Percentiles rank a stretch among this genome's conserved stretches.
Conservation (phyloP, 2,888 invertebrate genomes). For the Phyto melanocephala region DNA sequence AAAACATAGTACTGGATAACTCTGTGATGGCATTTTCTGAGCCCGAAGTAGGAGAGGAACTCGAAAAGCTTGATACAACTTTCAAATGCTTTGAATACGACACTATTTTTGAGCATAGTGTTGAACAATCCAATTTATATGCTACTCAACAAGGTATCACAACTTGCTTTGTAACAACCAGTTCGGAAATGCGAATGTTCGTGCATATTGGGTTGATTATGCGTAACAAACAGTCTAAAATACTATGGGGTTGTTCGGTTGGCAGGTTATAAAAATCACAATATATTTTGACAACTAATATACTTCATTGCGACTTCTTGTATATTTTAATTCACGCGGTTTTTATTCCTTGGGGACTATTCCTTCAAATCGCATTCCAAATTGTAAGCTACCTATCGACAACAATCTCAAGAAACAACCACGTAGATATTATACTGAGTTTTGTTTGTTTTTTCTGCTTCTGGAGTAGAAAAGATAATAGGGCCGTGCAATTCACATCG, state of each 20-base stretch:
- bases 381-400: conserved; percentile 55
- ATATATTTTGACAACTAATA: conserved; percentile 26
- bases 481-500: too few species aligned
- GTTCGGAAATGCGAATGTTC: conserved; percentile 49
- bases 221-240: conserved; percentile 50
- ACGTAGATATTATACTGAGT: too few species aligned
- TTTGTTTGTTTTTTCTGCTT: conserved; percentile 53
- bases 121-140: conserved; percentile 53
- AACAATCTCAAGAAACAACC: conserved; percentile 45
- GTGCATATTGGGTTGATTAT: conserved; percentile 57
- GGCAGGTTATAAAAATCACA: conserved; percentile 27
- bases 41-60: neutral
- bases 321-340: conserved; percentile 41
- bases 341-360: conserved; percentile 53
- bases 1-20: too few species aligned
- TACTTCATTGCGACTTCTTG: conserved; percentile 56
- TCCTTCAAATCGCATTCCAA: conserved; percentile 55
- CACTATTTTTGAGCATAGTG: conserved; percentile 42
- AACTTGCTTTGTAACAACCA: conserved; percentile 55
- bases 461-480: conserved; percentile 58
- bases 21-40: neutral
- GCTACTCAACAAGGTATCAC: conserved; percentile 56
- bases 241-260: conserved; percentile 54
- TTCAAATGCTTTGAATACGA: neutral
- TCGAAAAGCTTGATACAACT: neutral